Evolutionary conservation across 1,140 invertebrate genomes (phyloP).

Genomic region (Araneus ventricosus): DNA sequence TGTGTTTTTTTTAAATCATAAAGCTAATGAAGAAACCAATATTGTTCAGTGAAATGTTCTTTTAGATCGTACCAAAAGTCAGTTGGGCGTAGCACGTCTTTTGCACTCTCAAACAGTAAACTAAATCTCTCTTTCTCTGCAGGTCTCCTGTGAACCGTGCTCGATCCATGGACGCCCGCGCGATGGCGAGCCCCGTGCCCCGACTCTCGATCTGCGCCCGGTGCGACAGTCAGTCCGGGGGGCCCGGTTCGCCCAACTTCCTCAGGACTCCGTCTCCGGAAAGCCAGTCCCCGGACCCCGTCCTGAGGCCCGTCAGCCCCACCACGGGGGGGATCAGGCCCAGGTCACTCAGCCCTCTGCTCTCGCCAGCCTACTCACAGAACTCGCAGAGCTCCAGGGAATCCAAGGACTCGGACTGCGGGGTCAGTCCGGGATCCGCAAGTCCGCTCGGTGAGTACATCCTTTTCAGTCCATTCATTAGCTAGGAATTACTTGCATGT

Average conservation of each 20-base stretch:
- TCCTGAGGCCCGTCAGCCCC: slow-evolving; percentile 62
- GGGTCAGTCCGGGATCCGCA: slow-evolving; percentile 57
- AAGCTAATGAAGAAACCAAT: too few species aligned
- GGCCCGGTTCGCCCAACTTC: slow-evolving; percentile 51
- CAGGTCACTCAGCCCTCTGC: slow-evolving; percentile 68
- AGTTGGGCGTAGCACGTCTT: not conserved
- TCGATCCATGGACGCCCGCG: slow-evolving; percentile 74
- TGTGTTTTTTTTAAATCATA: too few species aligned
- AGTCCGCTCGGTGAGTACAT: slow-evolving; percentile 67
- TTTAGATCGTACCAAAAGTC: too few species aligned
- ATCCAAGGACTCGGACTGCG: slow-evolving; percentile 60
- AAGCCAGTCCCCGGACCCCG: slow-evolving; percentile 47
- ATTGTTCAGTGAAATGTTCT: too few species aligned
- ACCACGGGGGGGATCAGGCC: slow-evolving; percentile 62
- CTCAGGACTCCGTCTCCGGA: slow-evolving; percentile 70
- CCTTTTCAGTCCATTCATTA: too few species aligned
- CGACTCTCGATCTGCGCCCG: slow-evolving; percentile 66
- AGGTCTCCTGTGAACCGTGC: slow-evolving; percentile 73
- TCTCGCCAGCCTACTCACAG: slow-evolving; percentile 72
- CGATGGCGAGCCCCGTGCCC: slow-evolving; percentile 67
- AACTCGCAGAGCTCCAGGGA: slow-evolving; percentile 57
- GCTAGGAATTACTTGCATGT: too few species aligned
- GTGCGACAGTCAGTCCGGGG: slow-evolving; percentile 61
- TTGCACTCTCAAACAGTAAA: not conserved
- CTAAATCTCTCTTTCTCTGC: not conserved